Base-by-base conservation (phyloP, 2,888 invertebrate genomes). In the Galerucella calmariensis region DNA sequence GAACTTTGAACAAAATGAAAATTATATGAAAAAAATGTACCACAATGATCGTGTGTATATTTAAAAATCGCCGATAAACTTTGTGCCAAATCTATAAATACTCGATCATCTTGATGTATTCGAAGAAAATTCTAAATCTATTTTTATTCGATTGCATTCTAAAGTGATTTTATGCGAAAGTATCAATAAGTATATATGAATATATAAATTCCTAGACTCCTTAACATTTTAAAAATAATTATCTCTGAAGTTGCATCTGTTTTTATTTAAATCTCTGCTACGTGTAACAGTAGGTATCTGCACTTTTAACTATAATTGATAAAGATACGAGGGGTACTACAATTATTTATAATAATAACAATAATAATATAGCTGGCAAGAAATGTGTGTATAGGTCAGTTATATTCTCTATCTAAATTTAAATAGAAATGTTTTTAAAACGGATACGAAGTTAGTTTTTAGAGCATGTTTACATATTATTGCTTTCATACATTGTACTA, bases 321-420 rank as follows among this genome's bases (percentile, higher is more conserved):
- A n/a, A n/a, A n/a, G n/a, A n/a, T n/a, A n/a, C n/a, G n/a, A n/a
- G n/a, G n/a, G n/a, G n/a, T n/a, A n/a, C n/a, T n/a, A n/a, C n/a
- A n/a, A n/a, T n/a, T n/a, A n/a, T n/a, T n/a, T n/a, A n/a, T n/a
- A 27, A 27, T 27, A 27, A 27, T 35, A 35, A 0, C n/a, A n/a
- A 35, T 35, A 35, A 8, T 35, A 35, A 35, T 35, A 35, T 35
- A 8, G 0, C 5, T 35, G 8, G 1, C 48, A 12, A 48, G 48
- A 46, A 46, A 48, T 35, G 48, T 48, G 48, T 48, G n/a, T n/a
- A 48, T 53, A 53, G 53, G 53, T 53, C 53, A 53, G 53, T n/a
- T 14, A 8, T 53, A 51, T 51, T 10, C 11, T n/a, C 3, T n/a
- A 14, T n/a, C 16, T 8, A 53, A 53, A 53, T 53, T 53, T 12